Conservation (phyloP, 1,140 invertebrate genomes). For the Holotrichia oblita region DNA sequence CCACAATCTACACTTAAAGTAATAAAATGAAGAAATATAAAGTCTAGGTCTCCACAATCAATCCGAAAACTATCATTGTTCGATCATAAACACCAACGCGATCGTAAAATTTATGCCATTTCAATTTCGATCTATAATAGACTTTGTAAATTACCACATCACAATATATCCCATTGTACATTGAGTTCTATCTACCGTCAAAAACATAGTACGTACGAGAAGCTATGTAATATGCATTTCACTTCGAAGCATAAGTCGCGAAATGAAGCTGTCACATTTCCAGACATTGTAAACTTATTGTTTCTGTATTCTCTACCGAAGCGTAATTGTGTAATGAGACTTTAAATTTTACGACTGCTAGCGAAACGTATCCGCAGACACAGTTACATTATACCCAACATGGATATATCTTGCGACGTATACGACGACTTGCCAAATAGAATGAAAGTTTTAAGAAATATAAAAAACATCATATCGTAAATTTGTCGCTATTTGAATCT, state of each 20-base stretch:
- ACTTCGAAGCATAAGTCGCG: neutral
- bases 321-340: constrained; percentile 34
- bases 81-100: neutral
- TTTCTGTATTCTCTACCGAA: neutral
- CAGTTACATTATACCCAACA: neutral
- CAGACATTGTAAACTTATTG: constrained; percentile 27
- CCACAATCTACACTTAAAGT: neutral
- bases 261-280: constrained; percentile 35
- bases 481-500: too few relatives aligned
- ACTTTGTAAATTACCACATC: neutral
- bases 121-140: neutral
- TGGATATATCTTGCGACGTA: neutral
- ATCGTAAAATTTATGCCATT: neutral
- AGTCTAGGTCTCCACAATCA: neutral
- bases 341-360: constrained; percentile 20
- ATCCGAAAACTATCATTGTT: neutral
- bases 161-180: too few relatives aligned
- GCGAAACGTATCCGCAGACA: neutral
- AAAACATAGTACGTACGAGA: neutral
- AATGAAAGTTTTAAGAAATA: too few relatives aligned
- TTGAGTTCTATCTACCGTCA: too few relatives aligned
- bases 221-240: neutral
- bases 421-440: too few relatives aligned
- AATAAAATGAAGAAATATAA: neutral
- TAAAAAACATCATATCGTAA: too few relatives aligned